Evolutionary conservation across 2,113 vertebrate species (phyloP).

Genomic region (Eretmochelys imbricata): DNA sequence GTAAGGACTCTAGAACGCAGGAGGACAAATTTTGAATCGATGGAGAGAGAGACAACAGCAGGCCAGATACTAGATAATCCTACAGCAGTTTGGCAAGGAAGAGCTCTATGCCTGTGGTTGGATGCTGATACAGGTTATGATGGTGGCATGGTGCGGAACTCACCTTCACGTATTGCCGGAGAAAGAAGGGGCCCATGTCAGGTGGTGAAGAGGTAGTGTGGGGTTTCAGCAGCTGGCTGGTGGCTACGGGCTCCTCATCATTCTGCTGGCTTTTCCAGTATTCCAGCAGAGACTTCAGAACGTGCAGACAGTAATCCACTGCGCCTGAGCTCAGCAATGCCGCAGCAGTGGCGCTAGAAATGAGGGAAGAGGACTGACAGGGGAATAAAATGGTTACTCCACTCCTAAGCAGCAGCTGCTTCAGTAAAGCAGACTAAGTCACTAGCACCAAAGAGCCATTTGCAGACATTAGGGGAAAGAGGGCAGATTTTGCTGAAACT

Average conservation of each 20-base stretch:
- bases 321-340: slow-evolving; percentile 94
- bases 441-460: background rate
- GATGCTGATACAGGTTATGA: rapidly evolving
- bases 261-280: slow-evolving; percentile 98
- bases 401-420: background rate
- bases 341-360: slow-evolving; percentile 96
- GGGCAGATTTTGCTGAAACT: slow-evolving; percentile 45
- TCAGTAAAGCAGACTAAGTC: background rate
- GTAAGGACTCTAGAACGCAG: rapidly evolving
- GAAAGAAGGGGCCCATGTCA: slow-evolving; percentile 99
- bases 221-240: slow-evolving; percentile 95
- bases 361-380: slow-evolving; percentile 92
- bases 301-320: slow-evolving; percentile 96
- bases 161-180: slow-evolving; percentile 98
- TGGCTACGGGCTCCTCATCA: slow-evolving; percentile 91
- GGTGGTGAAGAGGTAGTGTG: slow-evolving; percentile 95
- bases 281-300: slow-evolving; percentile 95
- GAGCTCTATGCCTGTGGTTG: background rate
- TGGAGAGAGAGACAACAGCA: no score
- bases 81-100: background rate
- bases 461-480: background rate
- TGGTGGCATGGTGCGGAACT: background rate
- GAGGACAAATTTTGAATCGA: background rate
- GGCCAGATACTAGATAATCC: background rate
- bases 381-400: background rate